These are phyloP conservation scores for Daboia siamensis DNA, from an alignment of 2,113 vertebrate genomes.

Conservation along the genomic window DNA sequence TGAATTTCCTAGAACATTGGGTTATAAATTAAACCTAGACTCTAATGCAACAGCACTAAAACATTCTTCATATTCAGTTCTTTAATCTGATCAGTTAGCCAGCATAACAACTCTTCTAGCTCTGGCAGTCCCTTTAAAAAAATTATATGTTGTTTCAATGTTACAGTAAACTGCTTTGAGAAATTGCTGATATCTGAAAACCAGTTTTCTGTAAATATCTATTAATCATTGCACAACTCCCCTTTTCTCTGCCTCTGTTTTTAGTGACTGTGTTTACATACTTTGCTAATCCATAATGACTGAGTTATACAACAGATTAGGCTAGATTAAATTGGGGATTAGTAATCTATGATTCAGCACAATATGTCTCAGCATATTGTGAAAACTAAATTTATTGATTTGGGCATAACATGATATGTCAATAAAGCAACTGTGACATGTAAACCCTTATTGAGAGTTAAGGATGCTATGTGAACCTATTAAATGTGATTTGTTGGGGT, in stretches of 20 bases:
- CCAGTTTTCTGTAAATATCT: neutral
- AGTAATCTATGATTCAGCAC: neutral
- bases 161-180: neutral
- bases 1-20: neutral
- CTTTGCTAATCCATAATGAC: neutral
- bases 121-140: neutral
- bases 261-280: neutral
- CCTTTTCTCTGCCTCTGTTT: neutral
- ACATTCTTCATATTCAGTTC: neutral
- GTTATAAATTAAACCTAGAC: neutral
- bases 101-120: neutral
- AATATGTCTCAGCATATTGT: neutral
- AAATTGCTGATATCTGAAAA: neutral
- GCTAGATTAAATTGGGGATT: neutral
- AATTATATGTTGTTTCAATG: neutral
- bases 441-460: neutral
- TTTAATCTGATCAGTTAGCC: neutral
- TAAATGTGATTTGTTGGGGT: neutral
- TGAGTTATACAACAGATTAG: neutral
- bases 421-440: neutral
- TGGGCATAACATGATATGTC: neutral
- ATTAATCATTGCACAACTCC: neutral
- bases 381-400: neutral
- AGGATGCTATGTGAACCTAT: neutral
- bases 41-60: neutral